These are phyloP conservation scores for Cryptoleucopteryx plumbea DNA, from an alignment of 2,113 vertebrate genomes.

Conservation along the genomic window DNA sequence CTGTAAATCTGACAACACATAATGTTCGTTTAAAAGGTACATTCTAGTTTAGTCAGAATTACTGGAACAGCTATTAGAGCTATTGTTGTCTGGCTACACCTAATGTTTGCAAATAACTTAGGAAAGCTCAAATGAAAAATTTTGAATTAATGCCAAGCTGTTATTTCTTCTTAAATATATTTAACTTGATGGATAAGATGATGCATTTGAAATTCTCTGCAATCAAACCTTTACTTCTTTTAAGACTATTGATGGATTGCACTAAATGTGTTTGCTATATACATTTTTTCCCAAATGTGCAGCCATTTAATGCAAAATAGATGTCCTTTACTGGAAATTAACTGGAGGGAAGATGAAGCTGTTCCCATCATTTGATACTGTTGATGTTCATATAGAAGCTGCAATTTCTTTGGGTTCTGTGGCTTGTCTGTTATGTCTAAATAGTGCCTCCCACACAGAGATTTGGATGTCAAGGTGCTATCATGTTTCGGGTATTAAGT, in stretches of 20 bases:
- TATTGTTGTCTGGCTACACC: constrained; percentile 8
- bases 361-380: constrained; percentile 19
- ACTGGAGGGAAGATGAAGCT: neutral
- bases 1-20: neutral
- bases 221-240: neutral
- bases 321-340: constrained; percentile 27
- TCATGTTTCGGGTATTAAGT: neutral
- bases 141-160: neutral
- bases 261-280: neutral
- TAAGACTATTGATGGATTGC: neutral
- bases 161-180: constrained; percentile 9
- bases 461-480: constrained; percentile 1
- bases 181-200: neutral
- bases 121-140: constrained; percentile 3
- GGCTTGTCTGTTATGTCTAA: constrained; percentile 12
- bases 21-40: neutral
- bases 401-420: neutral
- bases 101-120: constrained; percentile 48
- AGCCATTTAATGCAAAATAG: constrained; percentile 4
- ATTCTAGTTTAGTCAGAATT: constrained; percentile 10
- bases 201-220: constrained; percentile 2
- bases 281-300: neutral
- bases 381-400: neutral
- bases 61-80: constrained; percentile 11
- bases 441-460: neutral